Evolutionary conservation across 2,888 invertebrate genomes (phyloP), one percentile per base, ranked within the genome.

Genomic region (Thera britannica): DNA sequence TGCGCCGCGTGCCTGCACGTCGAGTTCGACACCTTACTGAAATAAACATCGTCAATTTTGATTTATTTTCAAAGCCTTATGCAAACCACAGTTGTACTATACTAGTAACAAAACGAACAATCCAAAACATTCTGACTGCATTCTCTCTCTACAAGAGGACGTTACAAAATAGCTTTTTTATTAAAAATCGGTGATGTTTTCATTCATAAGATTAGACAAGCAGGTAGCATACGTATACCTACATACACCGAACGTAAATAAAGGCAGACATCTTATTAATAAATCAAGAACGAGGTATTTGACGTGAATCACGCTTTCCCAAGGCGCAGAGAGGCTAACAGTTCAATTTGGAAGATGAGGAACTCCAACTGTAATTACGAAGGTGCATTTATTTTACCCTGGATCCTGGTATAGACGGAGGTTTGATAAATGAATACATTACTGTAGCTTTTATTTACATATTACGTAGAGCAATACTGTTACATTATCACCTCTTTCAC

Each of bases 221-320:
- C 34, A 7, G 2, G 52, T 34, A 34, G 8, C 44, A 44, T 44
- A 7, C 44, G 7, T 44, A 44, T 52, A 52, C 55, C 55, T 55
- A 2, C 6, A n/a, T n/a, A 34, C 55, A n/a, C n/a, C 38, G 44
- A 34, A 34, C 35, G 49, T 36, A 58, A 58, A 49, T 52, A 60
- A 23, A 12, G 11, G 48, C 56, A 62, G 38, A 41, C 57, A n/a
- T 23, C 62, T 57, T 63, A 64, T 64, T 51, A 64, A 52, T 64
- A 58, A 58, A 58, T 58, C 57, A 58, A 41, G 51, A 51, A 51
- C 7, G 57, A 51, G 62, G 49, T 62, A 63, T 57, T 44, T 38
- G 5, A 52, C n/a, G 58, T 58, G 57, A 63, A 63, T 58, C 57
- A 63, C 58, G 51, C 2, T 52, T 58, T 58, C 7, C 35, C 49